phyloP scores from a whole-genome alignment of 1,140 invertebrate genomes.

The Sycobia sp. region DNA sequence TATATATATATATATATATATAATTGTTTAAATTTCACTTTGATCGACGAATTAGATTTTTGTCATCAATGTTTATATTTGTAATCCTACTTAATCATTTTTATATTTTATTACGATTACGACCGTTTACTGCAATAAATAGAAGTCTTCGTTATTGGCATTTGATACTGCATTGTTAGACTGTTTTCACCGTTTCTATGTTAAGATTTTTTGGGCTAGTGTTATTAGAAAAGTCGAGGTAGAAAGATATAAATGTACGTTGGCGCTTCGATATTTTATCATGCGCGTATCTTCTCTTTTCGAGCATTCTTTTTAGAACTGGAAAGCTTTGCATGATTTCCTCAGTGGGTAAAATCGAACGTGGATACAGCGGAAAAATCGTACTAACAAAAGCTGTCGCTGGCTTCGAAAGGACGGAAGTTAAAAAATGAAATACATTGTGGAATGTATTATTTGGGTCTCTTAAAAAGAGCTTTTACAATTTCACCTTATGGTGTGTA shows the following conservation, averaged over 20 bases:
- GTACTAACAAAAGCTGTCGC: background rate
- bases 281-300: background rate
- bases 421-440: conserved; percentile 28
- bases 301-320: background rate
- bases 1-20: too few relatives aligned
- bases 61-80: background rate
- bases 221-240: conserved; percentile 12
- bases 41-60: background rate
- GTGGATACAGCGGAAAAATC: conserved; percentile 1
- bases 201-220: background rate
- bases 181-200: background rate
- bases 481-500: conserved; percentile 1
- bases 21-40: conserved; percentile 1
- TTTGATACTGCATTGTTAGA: conserved; percentile 3
- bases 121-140: conserved; percentile 11
- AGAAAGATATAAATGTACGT: conserved; percentile 5
- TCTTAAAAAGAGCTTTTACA: background rate
- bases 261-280: background rate
- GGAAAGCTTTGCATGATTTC: background rate
- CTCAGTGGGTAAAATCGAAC: conserved; percentile 13
- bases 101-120: background rate
- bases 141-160: conserved; percentile 12
- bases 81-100: background rate
- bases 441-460: conserved; percentile 29
- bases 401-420: conserved; percentile 26